A percentile compares a stretch with the other conserved stretches of the same genome.
These are phyloP conservation scores for Apostichopus californicus DNA, from an alignment of 35 echinoderm and acorn worm genomes.

Conservation along the genomic window DNA sequence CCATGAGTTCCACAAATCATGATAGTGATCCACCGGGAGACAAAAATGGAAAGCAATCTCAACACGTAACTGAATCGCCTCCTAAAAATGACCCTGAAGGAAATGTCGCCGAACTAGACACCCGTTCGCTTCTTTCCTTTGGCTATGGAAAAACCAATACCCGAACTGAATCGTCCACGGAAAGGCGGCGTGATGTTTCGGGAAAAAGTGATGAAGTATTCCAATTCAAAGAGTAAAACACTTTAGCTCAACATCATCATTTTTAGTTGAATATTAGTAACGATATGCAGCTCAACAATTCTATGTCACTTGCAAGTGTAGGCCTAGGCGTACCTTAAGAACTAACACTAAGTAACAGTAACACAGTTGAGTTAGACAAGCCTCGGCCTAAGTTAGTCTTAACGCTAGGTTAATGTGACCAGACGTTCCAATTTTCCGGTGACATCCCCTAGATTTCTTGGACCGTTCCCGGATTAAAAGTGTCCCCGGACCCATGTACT, in stretches of 20 bases:
- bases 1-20: too few species aligned
- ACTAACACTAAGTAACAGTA: background rate
- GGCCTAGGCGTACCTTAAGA: background rate
- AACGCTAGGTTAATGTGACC: too few species aligned
- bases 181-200: background rate
- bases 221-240: slow-evolving; percentile 7
- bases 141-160: background rate
- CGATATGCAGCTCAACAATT: background rate
- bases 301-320: background rate
- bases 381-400: too few species aligned
- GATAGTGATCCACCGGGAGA: too few species aligned
- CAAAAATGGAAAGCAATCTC: too few species aligned
- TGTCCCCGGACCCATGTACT: too few species aligned
- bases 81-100: background rate
- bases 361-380: background rate
- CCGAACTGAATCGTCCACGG: background rate
- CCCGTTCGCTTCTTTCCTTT: background rate
- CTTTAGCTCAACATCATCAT: background rate
- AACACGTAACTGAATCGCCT: background rate
- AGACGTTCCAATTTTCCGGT: too few species aligned
- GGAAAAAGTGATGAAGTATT: background rate
- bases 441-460: too few species aligned
- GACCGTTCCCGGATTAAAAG: too few species aligned
- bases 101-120: slow-evolving; percentile 1
- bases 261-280: background rate